A percentile compares a stretch with the other conserved stretches of the same genome.
These are phyloP conservation scores for Leptinotarsa haldemani DNA, from an alignment of 2,888 invertebrate genomes.

Conservation along the genomic window DNA sequence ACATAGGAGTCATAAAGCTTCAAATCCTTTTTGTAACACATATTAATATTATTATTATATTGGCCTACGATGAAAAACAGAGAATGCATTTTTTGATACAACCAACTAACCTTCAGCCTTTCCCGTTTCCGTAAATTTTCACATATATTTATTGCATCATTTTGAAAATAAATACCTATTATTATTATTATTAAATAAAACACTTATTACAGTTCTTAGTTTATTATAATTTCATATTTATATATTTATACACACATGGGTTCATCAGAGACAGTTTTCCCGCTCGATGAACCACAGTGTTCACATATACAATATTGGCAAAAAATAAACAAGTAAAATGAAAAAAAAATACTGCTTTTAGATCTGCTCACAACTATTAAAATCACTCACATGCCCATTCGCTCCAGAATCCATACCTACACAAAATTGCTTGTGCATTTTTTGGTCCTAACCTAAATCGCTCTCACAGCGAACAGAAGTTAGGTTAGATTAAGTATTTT, in stretches of 20 bases:
- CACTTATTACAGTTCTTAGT: conserved; percentile 64
- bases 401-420: conserved; percentile 52
- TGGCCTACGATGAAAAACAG: no score
- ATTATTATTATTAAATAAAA: conserved; percentile 56
- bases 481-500: conserved; percentile 42
- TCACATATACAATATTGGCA: conserved; percentile 64
- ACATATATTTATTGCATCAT: no score
- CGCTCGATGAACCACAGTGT: conserved; percentile 49
- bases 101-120: no score
- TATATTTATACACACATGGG: conserved; percentile 64
- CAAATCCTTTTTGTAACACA: no score
- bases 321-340: conserved; percentile 59
- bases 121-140: no score
- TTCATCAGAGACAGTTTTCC: conserved; percentile 62
- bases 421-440: conserved; percentile 62
- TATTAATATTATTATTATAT: no score
- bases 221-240: conserved; percentile 62
- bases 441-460: conserved; percentile 41
- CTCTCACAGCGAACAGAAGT: conserved; percentile 34
- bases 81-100: no score
- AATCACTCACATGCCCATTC: conserved; percentile 56
- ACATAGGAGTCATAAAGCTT: no score
- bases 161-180: no score
- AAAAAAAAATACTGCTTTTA: conserved; percentile 62
- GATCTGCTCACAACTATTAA: conserved; percentile 61